A percentile compares a stretch with the other conserved stretches of the same genome.
phyloP scores from a whole-genome alignment of 1,140 invertebrate species.

The Caenorhabditis briggsae region DNA sequence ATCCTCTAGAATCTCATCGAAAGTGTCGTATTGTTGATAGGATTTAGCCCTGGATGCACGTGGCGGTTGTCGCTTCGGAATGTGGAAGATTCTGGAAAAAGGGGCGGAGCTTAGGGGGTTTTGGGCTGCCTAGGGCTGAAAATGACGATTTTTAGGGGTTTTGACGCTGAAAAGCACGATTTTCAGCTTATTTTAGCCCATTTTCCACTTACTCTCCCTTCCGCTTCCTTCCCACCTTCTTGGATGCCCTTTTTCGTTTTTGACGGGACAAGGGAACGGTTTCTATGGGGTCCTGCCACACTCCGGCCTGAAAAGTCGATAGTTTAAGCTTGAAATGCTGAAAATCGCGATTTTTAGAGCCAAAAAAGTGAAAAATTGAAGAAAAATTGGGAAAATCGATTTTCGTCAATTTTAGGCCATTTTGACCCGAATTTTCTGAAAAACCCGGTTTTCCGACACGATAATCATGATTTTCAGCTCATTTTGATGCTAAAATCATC shows the following conservation, averaged over 20 bases:
- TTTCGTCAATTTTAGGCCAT: background rate
- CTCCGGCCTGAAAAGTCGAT: conserved; percentile 8
- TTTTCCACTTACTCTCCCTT: conserved; percentile 13
- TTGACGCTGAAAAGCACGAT: background rate
- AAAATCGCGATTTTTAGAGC: background rate
- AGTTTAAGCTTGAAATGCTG: background rate
- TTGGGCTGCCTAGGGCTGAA: too few relatives aligned
- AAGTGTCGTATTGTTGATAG: background rate
- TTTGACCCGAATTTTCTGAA: background rate
- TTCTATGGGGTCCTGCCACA: background rate
- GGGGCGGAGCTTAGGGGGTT: too few relatives aligned
- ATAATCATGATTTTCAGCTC: too few relatives aligned
- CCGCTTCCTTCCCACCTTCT: conserved; percentile 3
- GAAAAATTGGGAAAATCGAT: background rate
- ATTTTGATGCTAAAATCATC: too few relatives aligned
- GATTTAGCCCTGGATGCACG: background rate
- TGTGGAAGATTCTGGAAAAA: conserved; percentile 30
- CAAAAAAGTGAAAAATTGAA: background rate
- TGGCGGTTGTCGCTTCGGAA: conserved; percentile 39
- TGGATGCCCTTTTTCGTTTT: background rate
- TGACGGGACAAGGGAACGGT: background rate
- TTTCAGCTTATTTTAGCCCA: background rate
- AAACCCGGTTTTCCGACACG: background rate
- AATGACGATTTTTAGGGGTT: background rate
- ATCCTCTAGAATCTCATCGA: background rate